Evolutionary conservation across 1,140 invertebrate genomes (phyloP).

Genomic region (Trachymyrmex cornetzi): DNA sequence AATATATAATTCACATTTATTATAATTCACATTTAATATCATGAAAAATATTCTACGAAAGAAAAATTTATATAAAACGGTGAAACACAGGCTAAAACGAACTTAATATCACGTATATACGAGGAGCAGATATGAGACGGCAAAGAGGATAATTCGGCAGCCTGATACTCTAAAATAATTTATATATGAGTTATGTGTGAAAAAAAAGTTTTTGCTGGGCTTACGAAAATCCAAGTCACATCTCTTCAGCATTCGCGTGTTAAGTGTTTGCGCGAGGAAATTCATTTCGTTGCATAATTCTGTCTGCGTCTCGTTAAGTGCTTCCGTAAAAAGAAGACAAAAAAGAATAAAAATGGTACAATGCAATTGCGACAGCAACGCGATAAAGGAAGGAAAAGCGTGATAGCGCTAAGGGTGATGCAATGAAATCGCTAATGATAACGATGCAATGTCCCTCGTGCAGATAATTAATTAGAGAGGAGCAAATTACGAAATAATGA

Average conservation of each 20-base stretch:
- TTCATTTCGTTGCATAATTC: conserved; percentile 39
- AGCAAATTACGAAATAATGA: conserved; percentile 56
- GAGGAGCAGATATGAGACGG: not conserved
- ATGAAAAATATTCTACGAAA: conserved; percentile 3
- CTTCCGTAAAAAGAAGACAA: not conserved
- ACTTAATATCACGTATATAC: conserved; percentile 1
- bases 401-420: conserved; percentile 4
- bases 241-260: not conserved
- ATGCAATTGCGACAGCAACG: not conserved
- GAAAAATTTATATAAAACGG: not conserved
- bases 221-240: not conserved
- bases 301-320: conserved; percentile 16
- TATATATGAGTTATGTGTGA: conserved; percentile 57
- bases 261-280: not conserved
- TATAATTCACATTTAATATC: not conserved
- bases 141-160: conserved; percentile 16
- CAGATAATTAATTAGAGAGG: conserved; percentile 52
- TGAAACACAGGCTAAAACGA: not conserved
- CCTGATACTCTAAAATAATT: conserved; percentile 58
- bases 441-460: conserved; percentile 25
- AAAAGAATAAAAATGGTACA: conserved; percentile 13
- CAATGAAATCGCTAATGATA: conserved; percentile 52
- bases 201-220: conserved; percentile 66
- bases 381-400: not conserved
- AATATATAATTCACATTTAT: not conserved